Evolutionary conservation across 2,888 invertebrate genomes (phyloP).

Genomic region (Dasypogon diadema): DNA sequence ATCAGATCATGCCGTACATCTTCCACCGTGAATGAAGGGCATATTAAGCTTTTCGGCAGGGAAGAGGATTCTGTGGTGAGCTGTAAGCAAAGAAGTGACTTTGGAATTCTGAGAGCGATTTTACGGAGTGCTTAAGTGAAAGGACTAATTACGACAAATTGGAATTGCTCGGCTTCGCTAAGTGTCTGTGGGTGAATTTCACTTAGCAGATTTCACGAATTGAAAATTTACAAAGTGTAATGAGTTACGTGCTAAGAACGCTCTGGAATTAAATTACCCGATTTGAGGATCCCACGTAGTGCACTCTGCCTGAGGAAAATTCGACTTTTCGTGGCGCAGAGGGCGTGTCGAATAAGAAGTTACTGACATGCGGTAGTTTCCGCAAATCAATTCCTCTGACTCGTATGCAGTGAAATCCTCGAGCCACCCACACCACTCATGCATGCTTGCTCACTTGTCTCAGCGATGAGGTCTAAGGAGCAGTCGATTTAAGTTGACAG

Average conservation of each 20-base stretch:
- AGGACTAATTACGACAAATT: conserved; percentile 41
- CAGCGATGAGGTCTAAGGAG: neutral
- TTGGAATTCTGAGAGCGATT: conserved; percentile 24
- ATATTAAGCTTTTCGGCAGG: neutral
- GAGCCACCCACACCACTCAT: neutral
- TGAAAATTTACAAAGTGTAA: conserved; percentile 37
- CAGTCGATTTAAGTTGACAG: conserved; percentile 32
- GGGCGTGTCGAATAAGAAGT: conserved; percentile 24
- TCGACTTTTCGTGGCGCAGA: neutral
- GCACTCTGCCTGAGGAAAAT: neutral
- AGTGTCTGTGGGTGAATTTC: conserved; percentile 37
- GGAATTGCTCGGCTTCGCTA: conserved; percentile 7
- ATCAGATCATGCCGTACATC: conserved; percentile 29
- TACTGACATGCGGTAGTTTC: neutral
- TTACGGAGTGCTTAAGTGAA: conserved; percentile 22
- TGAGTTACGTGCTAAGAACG: conserved; percentile 37
- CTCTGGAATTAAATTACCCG: conserved; percentile 21
- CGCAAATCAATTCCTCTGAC: neutral
- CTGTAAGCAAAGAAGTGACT: neutral
- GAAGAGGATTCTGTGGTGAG: conserved; percentile 18
- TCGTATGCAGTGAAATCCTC: neutral
- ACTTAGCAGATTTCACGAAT: conserved; percentile 37
- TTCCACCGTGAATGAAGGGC: neutral
- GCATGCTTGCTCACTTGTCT: neutral
- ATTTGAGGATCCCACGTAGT: conserved; percentile 27